Evolutionary conservation across 64 coral and sea anemone genomes (phyloP).

Genomic region (Montipora sp.): DNA sequence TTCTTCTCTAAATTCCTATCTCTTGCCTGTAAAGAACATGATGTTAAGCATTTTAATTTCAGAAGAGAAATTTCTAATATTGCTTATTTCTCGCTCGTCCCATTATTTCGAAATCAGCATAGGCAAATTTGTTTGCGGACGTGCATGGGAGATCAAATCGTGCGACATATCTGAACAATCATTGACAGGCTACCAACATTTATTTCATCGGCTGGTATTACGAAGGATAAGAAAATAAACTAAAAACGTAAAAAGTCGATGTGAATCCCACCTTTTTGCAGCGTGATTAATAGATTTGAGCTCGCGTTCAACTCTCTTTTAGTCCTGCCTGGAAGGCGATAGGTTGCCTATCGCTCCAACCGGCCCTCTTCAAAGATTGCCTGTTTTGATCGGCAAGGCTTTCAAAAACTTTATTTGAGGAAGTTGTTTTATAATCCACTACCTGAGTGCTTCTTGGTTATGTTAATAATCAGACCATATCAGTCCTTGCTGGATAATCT

Average conservation of each 20-base stretch:
- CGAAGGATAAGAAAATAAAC: background rate
- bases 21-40: constrained; percentile 17
- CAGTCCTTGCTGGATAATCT: constrained; percentile 29
- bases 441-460: background rate
- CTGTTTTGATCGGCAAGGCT: constrained; percentile 30
- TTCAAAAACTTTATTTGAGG: constrained; percentile 18
- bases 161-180: background rate
- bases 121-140: background rate
- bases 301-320: background rate
- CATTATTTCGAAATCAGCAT: background rate
- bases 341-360: background rate
- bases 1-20: constrained; percentile 41
- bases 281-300: background rate
- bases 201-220: background rate
- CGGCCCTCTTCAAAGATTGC: background rate
- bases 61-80: background rate
- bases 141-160: background rate
- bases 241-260: background rate
- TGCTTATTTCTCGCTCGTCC: background rate
- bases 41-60: background rate
- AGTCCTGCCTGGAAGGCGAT: background rate
- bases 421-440: constrained; percentile 38
- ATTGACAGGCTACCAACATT: background rate
- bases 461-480: constrained; percentile 28
- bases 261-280: constrained; percentile 38